Evolutionary conservation across 2,888 invertebrate species (phyloP).

Genomic region (Pseudoips prasinana): DNA sequence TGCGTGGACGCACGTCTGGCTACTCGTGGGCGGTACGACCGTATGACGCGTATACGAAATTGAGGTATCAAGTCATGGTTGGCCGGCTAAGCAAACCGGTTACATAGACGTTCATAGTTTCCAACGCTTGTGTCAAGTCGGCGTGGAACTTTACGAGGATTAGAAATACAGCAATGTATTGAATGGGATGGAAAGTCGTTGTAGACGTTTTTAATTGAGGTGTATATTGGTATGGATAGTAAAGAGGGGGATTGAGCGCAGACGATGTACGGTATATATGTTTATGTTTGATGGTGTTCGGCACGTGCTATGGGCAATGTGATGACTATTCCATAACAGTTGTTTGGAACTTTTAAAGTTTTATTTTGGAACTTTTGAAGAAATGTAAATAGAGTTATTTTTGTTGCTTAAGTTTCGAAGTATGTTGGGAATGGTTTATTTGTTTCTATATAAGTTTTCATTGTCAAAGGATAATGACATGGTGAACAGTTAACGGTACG

Average conservation of each 20-base stretch:
- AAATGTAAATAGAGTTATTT: background rate
- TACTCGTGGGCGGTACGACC: constrained; percentile 69
- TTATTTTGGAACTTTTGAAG: constrained; percentile 20
- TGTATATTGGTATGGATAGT: constrained; percentile 31
- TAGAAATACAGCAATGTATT: constrained; percentile 42
- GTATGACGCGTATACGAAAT: constrained; percentile 73
- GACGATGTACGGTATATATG: constrained; percentile 60
- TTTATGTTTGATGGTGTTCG: constrained; percentile 51
- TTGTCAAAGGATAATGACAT: too few species aligned
- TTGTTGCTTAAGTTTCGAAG: background rate
- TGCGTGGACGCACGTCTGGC: constrained; percentile 68
- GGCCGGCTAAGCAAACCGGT: constrained; percentile 41
- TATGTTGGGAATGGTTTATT: too few species aligned
- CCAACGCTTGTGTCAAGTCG: constrained; percentile 52
- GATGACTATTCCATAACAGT: constrained; percentile 60
- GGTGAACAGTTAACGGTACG: too few species aligned
- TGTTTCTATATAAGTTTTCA: too few species aligned
- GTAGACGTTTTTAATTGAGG: constrained; percentile 34
- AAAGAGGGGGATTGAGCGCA: constrained; percentile 38
- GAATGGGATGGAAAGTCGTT: constrained; percentile 19
- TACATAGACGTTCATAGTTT: constrained; percentile 32
- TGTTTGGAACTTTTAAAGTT: constrained; percentile 45
- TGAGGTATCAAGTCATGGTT: constrained; percentile 54
- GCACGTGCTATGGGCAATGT: constrained; percentile 64
- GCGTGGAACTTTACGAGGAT: constrained; percentile 2